Base-by-base conservation (phyloP, 2,888 invertebrate genomes). In the Leptarthrus brevirostris region DNA sequence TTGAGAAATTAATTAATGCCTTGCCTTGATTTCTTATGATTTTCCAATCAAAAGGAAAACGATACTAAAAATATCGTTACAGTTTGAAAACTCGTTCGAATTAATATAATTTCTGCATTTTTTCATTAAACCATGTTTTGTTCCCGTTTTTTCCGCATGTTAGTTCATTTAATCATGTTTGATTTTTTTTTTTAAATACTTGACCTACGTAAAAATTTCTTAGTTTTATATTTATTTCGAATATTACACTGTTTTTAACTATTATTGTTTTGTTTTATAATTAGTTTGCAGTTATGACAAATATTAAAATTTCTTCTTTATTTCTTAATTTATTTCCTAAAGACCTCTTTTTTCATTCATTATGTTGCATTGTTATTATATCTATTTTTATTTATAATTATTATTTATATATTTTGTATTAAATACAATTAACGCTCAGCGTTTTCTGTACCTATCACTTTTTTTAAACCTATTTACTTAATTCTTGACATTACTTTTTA, bases 371-470 rank as follows among this genome's bases (percentile, higher is more conserved):
- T 58, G 18, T 58, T n/a, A 20, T 58, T 58, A 18, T 36, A 20
- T 58, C 16, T n/a, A n/a, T n/a, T n/a, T n/a, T n/a, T 36, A 47
- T 47, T 47, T 3, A 14, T 26, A 24, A 47, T 26, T 69, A 26
- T 69, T 75, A 75, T 74, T 75, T 76, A 74, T 77, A 74, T 77
- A 74, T 49, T 47, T 64, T 64, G 53, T 54, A 53, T 70, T 71
- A 61, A 69, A 52, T 69, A 69, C 69, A 52, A 52, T 14, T 20
- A 69, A 69, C 49, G 49, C 52, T 69, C 49, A 26, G 69, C 69
- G 52, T 52, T 69, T 26, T 69, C 3, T 40, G 69, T 69, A 52
- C 52, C 69, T 69, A 69, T 69, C 69, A 69, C 69, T 49, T 69
- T 40, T 26, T 26, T 30, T 30, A 30, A 30, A 5, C 8, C 30